Evolutionary conservation across 2,888 invertebrate genomes (phyloP).

Genomic region (Tinea semifulvella): DNA sequence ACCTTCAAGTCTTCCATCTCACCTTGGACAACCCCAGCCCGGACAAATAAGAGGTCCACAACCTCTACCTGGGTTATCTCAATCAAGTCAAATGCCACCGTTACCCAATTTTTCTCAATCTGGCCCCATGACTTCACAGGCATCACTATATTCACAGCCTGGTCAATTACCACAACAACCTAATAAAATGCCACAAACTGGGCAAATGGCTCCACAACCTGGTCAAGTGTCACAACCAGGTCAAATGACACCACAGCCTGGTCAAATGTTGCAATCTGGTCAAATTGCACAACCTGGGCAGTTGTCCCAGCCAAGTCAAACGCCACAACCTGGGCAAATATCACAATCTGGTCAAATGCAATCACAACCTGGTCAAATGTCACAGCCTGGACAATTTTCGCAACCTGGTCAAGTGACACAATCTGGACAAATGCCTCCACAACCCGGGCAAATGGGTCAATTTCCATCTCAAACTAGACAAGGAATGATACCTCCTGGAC

Average conservation of each 20-base stretch:
- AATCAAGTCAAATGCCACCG: constrained; percentile 32
- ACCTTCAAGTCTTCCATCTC: background rate
- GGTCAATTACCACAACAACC: constrained; percentile 23
- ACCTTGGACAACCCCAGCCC: constrained; percentile 15
- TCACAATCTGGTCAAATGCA: constrained; percentile 14
- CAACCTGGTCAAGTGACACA: constrained; percentile 20
- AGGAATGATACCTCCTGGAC: constrained; percentile 22
- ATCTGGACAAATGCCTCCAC: constrained; percentile 24
- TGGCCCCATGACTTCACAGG: constrained; percentile 16
- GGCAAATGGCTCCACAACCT: constrained; percentile 8
- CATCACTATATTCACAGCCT: constrained; percentile 18
- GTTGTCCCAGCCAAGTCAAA: constrained; percentile 14
- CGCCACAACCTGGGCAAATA: constrained; percentile 19
- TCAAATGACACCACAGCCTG: constrained; percentile 17
- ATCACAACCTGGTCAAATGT: constrained; percentile 11
- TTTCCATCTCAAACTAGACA: constrained; percentile 17
- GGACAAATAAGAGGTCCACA: constrained; percentile 19
- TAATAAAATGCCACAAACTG: constrained; percentile 14
- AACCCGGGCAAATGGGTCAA: constrained; percentile 18
- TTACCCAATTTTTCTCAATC: constrained; percentile 16
- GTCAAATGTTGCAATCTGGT: constrained; percentile 16
- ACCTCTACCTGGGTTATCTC: constrained; percentile 19
- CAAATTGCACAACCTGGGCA: constrained; percentile 13
- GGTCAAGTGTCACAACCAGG: constrained; percentile 12
- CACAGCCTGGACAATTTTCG: constrained; percentile 13